Base-by-base conservation (phyloP, 2,888 invertebrate species). In the Drosophila kokeensis region DNA sequence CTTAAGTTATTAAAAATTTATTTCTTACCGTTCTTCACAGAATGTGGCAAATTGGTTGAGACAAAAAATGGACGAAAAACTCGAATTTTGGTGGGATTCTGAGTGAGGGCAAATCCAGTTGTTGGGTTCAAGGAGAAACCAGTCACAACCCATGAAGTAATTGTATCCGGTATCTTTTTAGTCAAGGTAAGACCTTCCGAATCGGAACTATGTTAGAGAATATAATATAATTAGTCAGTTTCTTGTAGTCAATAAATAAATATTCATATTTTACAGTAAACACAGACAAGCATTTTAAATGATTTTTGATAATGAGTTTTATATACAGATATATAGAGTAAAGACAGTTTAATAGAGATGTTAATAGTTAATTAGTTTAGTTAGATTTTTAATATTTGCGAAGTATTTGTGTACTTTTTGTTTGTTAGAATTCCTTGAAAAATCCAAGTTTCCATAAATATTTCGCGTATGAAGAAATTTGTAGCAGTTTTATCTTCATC, bases 51-150 rank as follows among this genome's bases (percentile, higher is more conserved):
- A 92, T 98, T 97, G 27, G 98, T 94, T 4, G 96, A 96, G 40
- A 99, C 95, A 81, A 97, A 97, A 93, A 99, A 97, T 1, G 96
- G 96, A 82, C 96, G 95, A 93, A 97, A 96, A 0, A 97, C 97
- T 91, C 95, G 95, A 54, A 95, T 94, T 95, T 95, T 95, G 77
- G 95, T 94, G 2, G 96, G 94, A 5, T 94, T 93, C 30, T 96
- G 95, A 3, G 96, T 95, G 10, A 98, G 94, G 8, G 97, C 98
- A 29, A 98, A 93, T 13, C 98, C 98, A 75, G 95, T 94, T 6
- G 95, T 93, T 0, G 95, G 94, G 92, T 96, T 96, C 74, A 98
- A 93, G 6, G 97, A 96, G 90, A 98, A 98, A 3, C 97, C 98
- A 64, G 96, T 96, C 7, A 97, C 94, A 2, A 97, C 94, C 97